These are phyloP conservation scores for Lasiommata megera DNA, from an alignment of 2,888 invertebrate genomes.

Conservation along the genomic window DNA sequence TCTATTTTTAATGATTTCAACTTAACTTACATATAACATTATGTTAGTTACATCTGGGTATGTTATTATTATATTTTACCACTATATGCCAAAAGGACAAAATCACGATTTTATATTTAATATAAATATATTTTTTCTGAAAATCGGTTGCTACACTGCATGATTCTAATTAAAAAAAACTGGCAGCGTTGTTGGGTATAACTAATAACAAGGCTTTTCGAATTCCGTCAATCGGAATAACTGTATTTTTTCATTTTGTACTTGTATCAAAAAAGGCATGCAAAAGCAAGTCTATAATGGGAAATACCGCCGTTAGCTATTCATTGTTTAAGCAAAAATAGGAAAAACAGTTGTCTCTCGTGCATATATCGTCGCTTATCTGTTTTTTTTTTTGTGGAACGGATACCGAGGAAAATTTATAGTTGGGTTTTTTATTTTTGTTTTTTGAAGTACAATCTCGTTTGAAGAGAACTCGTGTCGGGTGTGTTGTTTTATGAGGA, in stretches of 20 bases:
- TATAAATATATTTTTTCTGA: too few species aligned
- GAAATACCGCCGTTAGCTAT: slow-evolving; percentile 19
- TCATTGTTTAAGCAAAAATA: slow-evolving; percentile 23
- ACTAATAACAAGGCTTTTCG: not conserved
- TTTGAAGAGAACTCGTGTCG: slow-evolving; percentile 26
- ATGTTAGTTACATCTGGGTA: too few species aligned
- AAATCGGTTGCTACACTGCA: too few species aligned
- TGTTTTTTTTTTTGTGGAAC: slow-evolving; percentile 28
- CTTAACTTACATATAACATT: too few species aligned
- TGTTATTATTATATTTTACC: too few species aligned
- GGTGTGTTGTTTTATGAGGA: slow-evolving; percentile 22
- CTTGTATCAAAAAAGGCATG: slow-evolving; percentile 19
- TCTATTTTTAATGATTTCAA: too few species aligned
- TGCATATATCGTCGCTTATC: slow-evolving; percentile 28
- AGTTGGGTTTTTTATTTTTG: slow-evolving; percentile 23
- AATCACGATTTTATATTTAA: too few species aligned
- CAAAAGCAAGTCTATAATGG: slow-evolving; percentile 14
- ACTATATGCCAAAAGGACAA: too few species aligned
- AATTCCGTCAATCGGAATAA: not conserved
- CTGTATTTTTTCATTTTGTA: slow-evolving; percentile 4
- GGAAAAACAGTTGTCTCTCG: slow-evolving; percentile 28
- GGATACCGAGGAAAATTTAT: slow-evolving; percentile 30
- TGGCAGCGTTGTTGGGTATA: too few species aligned
- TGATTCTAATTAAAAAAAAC: too few species aligned
- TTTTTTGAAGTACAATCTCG: slow-evolving; percentile 30